Evolutionary conservation across 2,113 vertebrate genomes (phyloP), one percentile per base, ranked within the genome.

Genomic region (Cairina moschata): DNA sequence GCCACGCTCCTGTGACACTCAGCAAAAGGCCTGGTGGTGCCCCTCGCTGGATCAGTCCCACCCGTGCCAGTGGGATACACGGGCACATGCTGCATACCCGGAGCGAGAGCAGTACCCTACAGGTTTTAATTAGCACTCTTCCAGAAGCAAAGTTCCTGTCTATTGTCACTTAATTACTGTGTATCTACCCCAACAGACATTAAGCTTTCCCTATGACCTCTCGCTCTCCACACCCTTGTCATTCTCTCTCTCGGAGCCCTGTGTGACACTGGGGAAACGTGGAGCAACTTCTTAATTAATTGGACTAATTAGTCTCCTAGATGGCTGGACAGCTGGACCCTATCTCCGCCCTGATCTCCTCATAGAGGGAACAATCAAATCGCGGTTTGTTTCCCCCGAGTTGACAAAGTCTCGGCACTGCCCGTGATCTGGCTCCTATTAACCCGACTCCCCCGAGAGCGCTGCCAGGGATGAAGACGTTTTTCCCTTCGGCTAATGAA

Each of bases 321-420:
- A 97, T 98, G 98, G 98, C 98, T 98, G 98, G 98, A 98, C 99
- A 99, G 98, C 99, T 99, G 99, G 98, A 98, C 97, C 85, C 97
- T 97, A 96, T 98, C 94, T 89, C 26, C 3, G 83, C 76, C 28
- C 80, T 17, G 77, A 96, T 91, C 89, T 94, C 31, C 83, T 94
- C n/a, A 4, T 68, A 87, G 96, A 87, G 85, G 78, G 87, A 89
- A 88, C 93, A 94, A 93, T 96, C 90, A 86, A 92, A 91, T 11
- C 29, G 13, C 11, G 22, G 83, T 95, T 78, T 91, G 93, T 90
- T 91, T 68, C 91, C 83, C 25, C 4, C 9, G 87, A 84, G 91
- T 77, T 84, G 93, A 91, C 91, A 93, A 74, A 60, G 69, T 94
- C 94, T 94, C 74, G 1, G 93, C 69, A 22, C 73, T 77, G 84